Percentiles rank a stretch among this genome's conserved stretches.
Conservation (phyloP, 2,113 vertebrate genomes). For the Tachuris rubrigastra region DNA sequence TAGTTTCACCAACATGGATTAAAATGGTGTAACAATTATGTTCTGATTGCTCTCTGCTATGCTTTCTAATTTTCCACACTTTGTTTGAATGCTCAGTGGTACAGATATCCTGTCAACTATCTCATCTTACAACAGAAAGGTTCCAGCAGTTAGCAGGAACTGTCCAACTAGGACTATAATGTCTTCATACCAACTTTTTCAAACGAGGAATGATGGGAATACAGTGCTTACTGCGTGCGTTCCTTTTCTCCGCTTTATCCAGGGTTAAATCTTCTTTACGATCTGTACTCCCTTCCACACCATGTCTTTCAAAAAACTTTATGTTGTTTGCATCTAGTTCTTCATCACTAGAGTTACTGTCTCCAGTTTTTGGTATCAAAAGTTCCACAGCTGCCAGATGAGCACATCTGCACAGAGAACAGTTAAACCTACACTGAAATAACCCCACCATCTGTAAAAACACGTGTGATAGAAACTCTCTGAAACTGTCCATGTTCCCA, state of each 20-base stretch:
- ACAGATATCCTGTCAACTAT: not conserved
- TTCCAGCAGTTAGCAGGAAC: not conserved
- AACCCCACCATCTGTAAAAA: not conserved
- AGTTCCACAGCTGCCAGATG: slow-evolving; percentile 75
- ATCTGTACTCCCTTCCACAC: slow-evolving; percentile 79
- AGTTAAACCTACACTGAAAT: not conserved
- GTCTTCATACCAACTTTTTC: not conserved
- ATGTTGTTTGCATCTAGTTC: slow-evolving; percentile 64
- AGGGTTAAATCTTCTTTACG: slow-evolving; percentile 61
- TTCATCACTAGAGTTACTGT: slow-evolving; percentile 57
- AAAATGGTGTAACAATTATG: not conserved
- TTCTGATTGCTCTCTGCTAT: not conserved
- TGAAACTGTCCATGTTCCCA: not conserved
- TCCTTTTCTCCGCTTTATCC: slow-evolving; percentile 59
- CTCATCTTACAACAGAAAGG: not conserved
- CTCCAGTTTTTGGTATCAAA: slow-evolving; percentile 58
- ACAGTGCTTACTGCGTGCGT: slow-evolving; percentile 73
- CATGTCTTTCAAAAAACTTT: slow-evolving; percentile 71
- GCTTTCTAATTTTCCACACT: not conserved
- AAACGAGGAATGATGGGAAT: not conserved
- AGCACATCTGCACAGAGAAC: slow-evolving; percentile 68
- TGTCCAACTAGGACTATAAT: not conserved
- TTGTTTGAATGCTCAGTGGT: not conserved
- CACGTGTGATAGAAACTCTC: not conserved
- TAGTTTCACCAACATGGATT: not conserved